Evolutionary conservation across 2,113 vertebrate genomes (phyloP), one percentile per base, ranked within the genome.

Genomic region (Mungos mungo): DNA sequence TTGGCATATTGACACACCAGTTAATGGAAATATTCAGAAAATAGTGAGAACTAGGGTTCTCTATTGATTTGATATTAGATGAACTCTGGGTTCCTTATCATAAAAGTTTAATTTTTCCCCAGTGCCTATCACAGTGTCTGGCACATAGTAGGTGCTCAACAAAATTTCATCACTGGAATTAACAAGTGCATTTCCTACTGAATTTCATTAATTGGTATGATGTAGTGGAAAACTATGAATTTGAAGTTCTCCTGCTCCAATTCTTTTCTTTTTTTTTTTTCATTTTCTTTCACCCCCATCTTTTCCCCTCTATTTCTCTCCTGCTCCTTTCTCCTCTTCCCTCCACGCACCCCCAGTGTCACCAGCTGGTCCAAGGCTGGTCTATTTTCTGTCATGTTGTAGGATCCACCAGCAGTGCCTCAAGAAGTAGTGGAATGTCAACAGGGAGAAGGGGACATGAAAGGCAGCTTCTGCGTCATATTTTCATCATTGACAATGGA

Each of bases 11-110:
- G 11, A 80, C 5, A 63, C 0, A n/a, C 0, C 7, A 50, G 33
- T 63, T 82, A 90, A 45, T 77, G 38, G 31, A 94, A 88, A 57
- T 31, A 50, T 90, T 65, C 25, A 72, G 54, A 85, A 52, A 72
- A 50, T 14, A 0, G 7, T 60, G 38, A 21, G 16, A 86, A 38
- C 25, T 19, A 50, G 16, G 88, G 23, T 84, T 90, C 15, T 60
- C 23, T 85, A 14, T 52, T 21, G 31, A 38, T 72, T 85, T 41
- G 66, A 1, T 71, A 29, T 88, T 85, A 79, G 45, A 63, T 83
- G 23, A 11, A 54, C 69, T 93, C 63, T 52, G 29, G 3, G 7
- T n/a, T 95, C 9, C 38, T 68, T 68, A 63, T 41, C 9, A 41
- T 29, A 52, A 85, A 72, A 35, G 27, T 35, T 65, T 79, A 38